Evolutionary conservation across 2,113 vertebrate species (phyloP).

Genomic region (Mustelus asterias): DNA sequence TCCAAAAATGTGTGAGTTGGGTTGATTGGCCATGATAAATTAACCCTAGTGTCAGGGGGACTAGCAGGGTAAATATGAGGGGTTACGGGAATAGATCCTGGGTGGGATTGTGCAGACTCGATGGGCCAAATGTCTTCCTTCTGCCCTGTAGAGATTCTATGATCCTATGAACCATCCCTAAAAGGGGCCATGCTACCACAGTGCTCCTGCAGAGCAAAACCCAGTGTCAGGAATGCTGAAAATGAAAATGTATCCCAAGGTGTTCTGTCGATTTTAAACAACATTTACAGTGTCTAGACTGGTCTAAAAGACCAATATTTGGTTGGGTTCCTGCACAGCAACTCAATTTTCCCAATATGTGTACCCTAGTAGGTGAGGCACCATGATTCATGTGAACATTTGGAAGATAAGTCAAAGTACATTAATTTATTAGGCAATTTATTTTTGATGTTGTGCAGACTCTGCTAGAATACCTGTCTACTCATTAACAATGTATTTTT

Average conservation of each 20-base stretch:
- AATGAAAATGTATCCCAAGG: background rate
- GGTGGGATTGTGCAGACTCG: too few species aligned
- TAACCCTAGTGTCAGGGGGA: too few species aligned
- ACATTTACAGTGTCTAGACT: background rate
- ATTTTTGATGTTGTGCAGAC: background rate
- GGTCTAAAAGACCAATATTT: background rate
- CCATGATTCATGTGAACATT: background rate
- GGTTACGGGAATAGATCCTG: too few species aligned
- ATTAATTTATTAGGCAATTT: background rate
- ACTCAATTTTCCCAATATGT: background rate
- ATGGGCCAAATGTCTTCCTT: too few species aligned
- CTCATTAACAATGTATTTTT: slow-evolving; percentile 21
- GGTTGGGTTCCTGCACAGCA: background rate
- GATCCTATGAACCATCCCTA: too few species aligned
- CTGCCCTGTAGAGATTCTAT: too few species aligned
- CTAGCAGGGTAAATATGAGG: too few species aligned
- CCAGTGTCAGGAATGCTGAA: background rate
- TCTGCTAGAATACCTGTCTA: background rate
- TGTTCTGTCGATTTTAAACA: background rate
- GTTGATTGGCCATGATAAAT: too few species aligned
- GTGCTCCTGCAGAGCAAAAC: background rate
- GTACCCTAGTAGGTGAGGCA: background rate
- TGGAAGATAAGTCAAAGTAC: background rate
- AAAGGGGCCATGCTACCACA: too few species aligned
- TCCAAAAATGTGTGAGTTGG: too few species aligned